Conservation (phyloP, 2,113 vertebrate species). For the Serinus canaria region DNA sequence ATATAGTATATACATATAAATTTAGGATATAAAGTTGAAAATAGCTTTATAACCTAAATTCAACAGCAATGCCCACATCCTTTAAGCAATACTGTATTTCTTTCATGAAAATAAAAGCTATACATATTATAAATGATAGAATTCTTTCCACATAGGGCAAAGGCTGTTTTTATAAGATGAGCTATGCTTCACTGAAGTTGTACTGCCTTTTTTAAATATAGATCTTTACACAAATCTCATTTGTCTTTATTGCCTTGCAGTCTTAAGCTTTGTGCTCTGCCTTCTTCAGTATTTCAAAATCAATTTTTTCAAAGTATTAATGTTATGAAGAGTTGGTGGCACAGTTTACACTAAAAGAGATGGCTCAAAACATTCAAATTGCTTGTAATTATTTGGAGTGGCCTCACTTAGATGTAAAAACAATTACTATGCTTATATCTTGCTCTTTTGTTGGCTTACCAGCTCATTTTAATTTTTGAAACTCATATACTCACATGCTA, state of each 20-base stretch:
- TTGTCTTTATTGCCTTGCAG: background rate
- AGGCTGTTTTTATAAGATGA: background rate
- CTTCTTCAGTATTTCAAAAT: background rate
- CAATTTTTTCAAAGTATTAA: background rate
- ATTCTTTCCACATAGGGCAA: background rate
- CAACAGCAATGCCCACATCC: background rate
- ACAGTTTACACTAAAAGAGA: background rate
- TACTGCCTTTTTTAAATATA: background rate
- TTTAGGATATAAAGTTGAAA: background rate
- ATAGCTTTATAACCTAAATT: background rate
- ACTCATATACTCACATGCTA: background rate
- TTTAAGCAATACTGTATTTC: background rate
- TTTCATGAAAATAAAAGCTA: background rate
- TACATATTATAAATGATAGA: background rate
- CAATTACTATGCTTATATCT: background rate
- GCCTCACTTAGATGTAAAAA: background rate
- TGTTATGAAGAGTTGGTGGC: background rate
- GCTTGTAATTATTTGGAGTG: background rate
- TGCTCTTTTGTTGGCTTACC: background rate
- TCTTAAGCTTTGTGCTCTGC: background rate
- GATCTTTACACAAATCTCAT: background rate
- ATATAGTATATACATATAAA: background rate
- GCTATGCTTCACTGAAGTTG: background rate
- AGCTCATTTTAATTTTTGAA: slow-evolving; percentile 7
- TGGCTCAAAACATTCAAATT: background rate